phyloP scores from a whole-genome alignment of 2,113 vertebrate species.

The Patagioenas fasciata region DNA sequence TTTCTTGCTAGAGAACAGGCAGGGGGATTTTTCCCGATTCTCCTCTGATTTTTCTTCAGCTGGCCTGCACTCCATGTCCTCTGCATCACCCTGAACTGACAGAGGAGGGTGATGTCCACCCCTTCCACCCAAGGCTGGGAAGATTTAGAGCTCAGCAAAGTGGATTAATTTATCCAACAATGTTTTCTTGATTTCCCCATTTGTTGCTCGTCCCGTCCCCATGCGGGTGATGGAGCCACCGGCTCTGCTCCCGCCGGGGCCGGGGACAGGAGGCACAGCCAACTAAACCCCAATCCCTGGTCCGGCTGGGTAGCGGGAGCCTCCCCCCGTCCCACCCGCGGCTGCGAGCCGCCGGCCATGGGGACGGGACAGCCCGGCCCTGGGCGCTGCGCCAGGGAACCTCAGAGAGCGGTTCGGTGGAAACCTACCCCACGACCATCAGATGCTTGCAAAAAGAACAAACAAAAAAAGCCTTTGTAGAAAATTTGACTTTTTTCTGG shows the following conservation, averaged over 20 bases:
- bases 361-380: neutral
- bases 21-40: neutral
- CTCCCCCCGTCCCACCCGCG: neutral
- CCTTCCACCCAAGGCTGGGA: neutral
- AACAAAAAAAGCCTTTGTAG: constrained; percentile 65
- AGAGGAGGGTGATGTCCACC: neutral
- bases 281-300: neutral
- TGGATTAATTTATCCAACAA: neutral
- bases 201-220: neutral
- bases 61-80: neutral
- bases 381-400: neutral
- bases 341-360: neutral
- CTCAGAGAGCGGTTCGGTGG: constrained; percentile 43
- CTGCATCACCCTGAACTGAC: neutral
- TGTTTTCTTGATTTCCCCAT: neutral
- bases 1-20: neutral
- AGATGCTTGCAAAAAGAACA: constrained; percentile 69
- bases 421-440: constrained; percentile 67
- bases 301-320: neutral
- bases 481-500: constrained; percentile 24
- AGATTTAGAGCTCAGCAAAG: neutral
- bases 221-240: fast-evolving
- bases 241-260: neutral
- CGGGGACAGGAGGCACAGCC: neutral
- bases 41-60: neutral